Conservation (phyloP, 2,113 vertebrate species). For the Speoplatyrhinus poulsoni region DNA sequence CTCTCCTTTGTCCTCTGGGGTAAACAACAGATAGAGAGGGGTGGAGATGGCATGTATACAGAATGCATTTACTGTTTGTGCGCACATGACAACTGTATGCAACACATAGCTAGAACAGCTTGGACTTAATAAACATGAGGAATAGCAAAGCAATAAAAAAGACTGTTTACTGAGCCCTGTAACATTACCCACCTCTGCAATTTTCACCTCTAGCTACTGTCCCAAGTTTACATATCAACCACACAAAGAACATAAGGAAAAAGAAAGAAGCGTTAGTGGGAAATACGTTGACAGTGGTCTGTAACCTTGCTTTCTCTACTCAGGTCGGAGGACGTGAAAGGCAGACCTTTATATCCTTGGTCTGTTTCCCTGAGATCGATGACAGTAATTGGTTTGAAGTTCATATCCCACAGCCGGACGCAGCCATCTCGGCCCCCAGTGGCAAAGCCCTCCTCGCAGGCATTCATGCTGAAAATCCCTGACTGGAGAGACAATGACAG, state of each 20-base stretch:
- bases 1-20: constrained; percentile 27
- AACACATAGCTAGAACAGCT: constrained; percentile 40
- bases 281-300: constrained; percentile 10
- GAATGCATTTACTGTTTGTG: constrained; percentile 37
- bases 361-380: constrained; percentile 99
- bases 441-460: constrained; percentile 97
- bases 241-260: constrained; percentile 49
- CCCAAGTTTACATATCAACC: constrained; percentile 57
- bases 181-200: constrained; percentile 78
- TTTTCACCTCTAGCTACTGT: constrained; percentile 81
- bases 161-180: constrained; percentile 33
- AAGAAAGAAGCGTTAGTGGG: constrained; percentile 49
- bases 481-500: constrained; percentile 81
- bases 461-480: constrained; percentile 99
- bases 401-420: constrained; percentile 97
- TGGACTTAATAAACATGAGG: constrained; percentile 50
- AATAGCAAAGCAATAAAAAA: constrained; percentile 56
- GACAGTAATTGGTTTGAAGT: constrained; percentile 99
- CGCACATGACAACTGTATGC: constrained; percentile 39
- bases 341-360: constrained; percentile 96
- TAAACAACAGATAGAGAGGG: constrained; percentile 34
- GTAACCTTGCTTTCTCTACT: constrained; percentile 15
- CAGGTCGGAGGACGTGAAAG: constrained; percentile 12
- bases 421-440: constrained; percentile 97
- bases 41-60: constrained; percentile 53